Evolutionary conservation across 2,797 vertebrate species (phyloP), one percentile per base, ranked within the genome.

Genomic region (Eidolon dupreanum): DNA sequence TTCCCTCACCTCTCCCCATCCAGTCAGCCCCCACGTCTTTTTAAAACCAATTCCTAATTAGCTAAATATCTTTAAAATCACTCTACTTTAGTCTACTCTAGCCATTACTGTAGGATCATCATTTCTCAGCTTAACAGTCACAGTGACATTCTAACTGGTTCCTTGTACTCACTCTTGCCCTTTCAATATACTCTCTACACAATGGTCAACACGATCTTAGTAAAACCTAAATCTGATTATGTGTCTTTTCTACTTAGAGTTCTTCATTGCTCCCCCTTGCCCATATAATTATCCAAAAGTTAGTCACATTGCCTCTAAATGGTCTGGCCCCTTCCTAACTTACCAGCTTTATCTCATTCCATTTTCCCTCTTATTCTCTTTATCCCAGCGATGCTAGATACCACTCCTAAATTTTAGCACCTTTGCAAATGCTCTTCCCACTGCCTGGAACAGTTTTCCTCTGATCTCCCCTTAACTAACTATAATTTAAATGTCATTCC

Each of bases 41-140:
- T 65, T 38, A 28, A 51, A 68, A 92, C 36, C 5, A 81, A 15
- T 93, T 91, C 28, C 24, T 38, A 78, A 86, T 51, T 43, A 86
- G 57, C 33, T 87, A 89, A 94, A 46, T 83, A 57, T 87, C 83
- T 97, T 41, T 77, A 36, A 83, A 87, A 49, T 79, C 51, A 49
- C 4, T 83, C 17, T 2, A 33, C 20, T 38, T 81, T 6, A 38
- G 16, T 66, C 8, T 16, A 28, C 68, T 68, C 49, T 43, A 86
- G 1, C 9, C n/a, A 11, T 38, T 26, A 41, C 6, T 33, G 11
- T 77, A 95, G 43, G 43, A 66, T 2, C 41, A 16, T 38, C 11
- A 33, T 55, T 36, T 83, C 55, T 85, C 53, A 87, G 28, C 22
- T 65, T 17, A 38, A 28, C 46, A 83, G 53, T 28, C n/a, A 55